A percentile compares a stretch with the other conserved stretches of the same genome.
Conservation (phyloP, 2,888 invertebrate species). For the Ophioninae sp. region DNA sequence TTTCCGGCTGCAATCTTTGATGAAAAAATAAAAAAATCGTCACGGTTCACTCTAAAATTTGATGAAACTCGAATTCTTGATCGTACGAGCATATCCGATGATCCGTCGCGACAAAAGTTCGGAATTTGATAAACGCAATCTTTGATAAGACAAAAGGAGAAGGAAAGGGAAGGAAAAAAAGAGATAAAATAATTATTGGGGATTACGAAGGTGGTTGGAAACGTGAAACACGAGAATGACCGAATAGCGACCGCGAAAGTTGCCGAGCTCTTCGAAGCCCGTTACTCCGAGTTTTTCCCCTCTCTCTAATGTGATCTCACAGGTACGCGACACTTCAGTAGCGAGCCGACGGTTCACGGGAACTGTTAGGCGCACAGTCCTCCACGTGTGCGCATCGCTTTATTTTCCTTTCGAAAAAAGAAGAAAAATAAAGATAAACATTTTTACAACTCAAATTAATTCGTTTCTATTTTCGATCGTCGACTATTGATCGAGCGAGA, state of each 20-base stretch:
- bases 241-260: conserved; percentile 69
- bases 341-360: conserved; percentile 64
- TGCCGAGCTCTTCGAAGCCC: conserved; percentile 61
- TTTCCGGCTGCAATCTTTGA: not conserved
- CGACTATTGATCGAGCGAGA: not conserved
- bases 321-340: conserved; percentile 64
- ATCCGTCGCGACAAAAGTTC: not conserved
- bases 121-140: not conserved
- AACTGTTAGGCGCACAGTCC: conserved; percentile 48
- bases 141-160: not conserved
- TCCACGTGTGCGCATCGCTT: conserved; percentile 23
- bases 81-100: not conserved
- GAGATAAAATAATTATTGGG: conserved; percentile 10
- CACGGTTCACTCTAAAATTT: not conserved
- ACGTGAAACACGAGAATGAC: conserved; percentile 61
- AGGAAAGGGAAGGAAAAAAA: not conserved
- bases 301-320: conserved; percentile 21
- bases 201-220: conserved; percentile 34
- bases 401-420: not conserved
- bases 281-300: conserved; percentile 62
- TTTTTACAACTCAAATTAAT: not conserved
- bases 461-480: not conserved
- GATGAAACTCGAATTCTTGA: not conserved
- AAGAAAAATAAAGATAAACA: not conserved
- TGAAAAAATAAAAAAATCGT: not conserved